phyloP scores from a whole-genome alignment of 1,140 invertebrate species.

The Nebria ingens region DNA sequence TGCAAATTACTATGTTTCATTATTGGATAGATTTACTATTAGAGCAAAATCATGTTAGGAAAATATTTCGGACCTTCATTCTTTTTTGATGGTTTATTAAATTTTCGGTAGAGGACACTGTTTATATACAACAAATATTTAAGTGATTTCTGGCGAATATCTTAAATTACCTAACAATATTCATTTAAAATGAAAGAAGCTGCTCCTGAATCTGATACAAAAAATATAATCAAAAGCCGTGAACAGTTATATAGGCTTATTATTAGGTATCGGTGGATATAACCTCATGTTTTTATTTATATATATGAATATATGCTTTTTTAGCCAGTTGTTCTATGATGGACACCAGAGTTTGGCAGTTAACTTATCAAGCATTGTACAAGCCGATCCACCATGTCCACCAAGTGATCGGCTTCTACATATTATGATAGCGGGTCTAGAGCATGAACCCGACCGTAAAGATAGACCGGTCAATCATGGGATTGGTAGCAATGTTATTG shows the following conservation, averaged over 20 bases:
- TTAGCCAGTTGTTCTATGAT: conserved; percentile 85
- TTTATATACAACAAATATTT: not conserved
- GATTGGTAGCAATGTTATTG: conserved; percentile 57
- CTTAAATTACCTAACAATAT: too few species aligned
- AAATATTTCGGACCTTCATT: too few species aligned
- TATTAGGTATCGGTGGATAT: conserved; percentile 62
- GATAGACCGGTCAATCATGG: conserved; percentile 46
- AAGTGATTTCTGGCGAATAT: too few species aligned
- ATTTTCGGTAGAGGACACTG: too few species aligned
- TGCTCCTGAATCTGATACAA: conserved; percentile 53
- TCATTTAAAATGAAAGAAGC: conserved; percentile 46
- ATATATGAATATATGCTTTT: conserved; percentile 29
- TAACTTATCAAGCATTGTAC: conserved; percentile 65
- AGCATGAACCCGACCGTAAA: conserved; percentile 71
- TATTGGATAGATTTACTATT: too few species aligned
- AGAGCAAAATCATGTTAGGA: too few species aligned
- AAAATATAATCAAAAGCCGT: conserved; percentile 68
- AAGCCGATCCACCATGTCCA: conserved; percentile 85
- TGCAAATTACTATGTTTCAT: too few species aligned
- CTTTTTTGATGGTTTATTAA: too few species aligned
- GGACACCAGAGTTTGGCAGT: conserved; percentile 85
- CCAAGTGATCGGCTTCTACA: conserved; percentile 85
- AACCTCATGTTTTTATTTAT: conserved; percentile 10
- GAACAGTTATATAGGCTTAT: conserved; percentile 77
- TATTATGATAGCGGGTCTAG: conserved; percentile 73